phyloP scores from a whole-genome alignment of 2,113 vertebrate species.

The Meleagris gallopavo region DNA sequence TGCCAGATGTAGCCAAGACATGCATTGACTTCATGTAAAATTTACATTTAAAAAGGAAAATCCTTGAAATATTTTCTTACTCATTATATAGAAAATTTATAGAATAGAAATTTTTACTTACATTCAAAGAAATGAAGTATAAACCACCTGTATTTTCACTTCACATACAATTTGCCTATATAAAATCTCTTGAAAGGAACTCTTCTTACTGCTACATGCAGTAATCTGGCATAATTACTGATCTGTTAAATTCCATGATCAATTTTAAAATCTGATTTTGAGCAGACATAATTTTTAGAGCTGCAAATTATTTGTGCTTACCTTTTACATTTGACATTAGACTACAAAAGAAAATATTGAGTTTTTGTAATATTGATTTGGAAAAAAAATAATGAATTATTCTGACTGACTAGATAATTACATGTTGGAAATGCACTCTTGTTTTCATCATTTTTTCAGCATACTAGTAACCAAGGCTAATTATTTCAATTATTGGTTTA shows the following conservation, averaged over 20 bases:
- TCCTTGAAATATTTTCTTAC: constrained; percentile 2
- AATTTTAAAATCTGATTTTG: constrained; percentile 27
- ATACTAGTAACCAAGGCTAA: not conserved
- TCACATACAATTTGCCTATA: constrained; percentile 23
- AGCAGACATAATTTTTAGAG: constrained; percentile 17
- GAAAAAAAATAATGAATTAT: not conserved
- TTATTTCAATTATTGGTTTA: not conserved
- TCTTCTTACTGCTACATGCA: not conserved
- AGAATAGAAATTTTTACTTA: not conserved
- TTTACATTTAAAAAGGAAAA: constrained; percentile 46
- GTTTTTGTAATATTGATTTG: constrained; percentile 15
- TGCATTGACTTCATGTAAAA: not conserved
- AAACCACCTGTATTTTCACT: constrained; percentile 45
- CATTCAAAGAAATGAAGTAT: not conserved
- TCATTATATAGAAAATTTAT: not conserved
- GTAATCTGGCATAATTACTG: constrained; percentile 43
- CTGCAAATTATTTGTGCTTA: constrained; percentile 17
- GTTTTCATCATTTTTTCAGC: not conserved
- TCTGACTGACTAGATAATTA: constrained; percentile 15
- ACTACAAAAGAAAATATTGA: constrained; percentile 31
- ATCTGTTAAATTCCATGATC: constrained; percentile 54
- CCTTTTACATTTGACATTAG: constrained; percentile 6
- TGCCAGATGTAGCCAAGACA: constrained; percentile 11
- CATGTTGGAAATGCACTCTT: not conserved
- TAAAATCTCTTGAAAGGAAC: constrained; percentile 15